Base-by-base conservation (phyloP, 2,888 invertebrate genomes). In the Eilema sororculum region DNA sequence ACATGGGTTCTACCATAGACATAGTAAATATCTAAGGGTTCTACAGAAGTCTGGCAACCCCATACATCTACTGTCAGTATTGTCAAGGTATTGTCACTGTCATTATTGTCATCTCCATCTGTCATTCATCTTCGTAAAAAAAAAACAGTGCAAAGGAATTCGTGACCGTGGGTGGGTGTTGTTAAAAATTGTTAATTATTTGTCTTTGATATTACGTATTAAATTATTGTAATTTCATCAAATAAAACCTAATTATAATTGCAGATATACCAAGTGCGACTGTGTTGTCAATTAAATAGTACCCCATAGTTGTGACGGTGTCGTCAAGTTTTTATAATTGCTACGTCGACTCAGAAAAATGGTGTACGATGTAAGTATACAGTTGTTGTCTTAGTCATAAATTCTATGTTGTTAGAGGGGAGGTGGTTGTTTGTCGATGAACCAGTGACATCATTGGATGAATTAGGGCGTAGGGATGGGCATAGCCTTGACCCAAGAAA, bases 281-380 rank as follows among this genome's bases (percentile, higher is more conserved):
- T 63, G 71, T 65, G 30, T 52, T n/a, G 22, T 22, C 22, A 56
- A 30, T 30, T 63, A 20, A 1, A 33, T 37, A 33, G 61, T 37
- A 25, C 5, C 9, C 24, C 37, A 9, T 41, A n/a, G 20, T 65
- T 52, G 64, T 56, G 52, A 52, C 30, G 22, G 22, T 64, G 13
- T 57, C 24, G 3, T 41, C 16, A 25, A 20, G 57, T 65, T 56
- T 72, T 65, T 68, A 70, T 59, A 67, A 63, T 52, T 67, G 70
- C 72, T 72, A 77, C 79, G 77, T 80, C 71, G 71, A 69, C 67
- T 61, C 65, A 65, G n/a, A 71, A 80, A 74, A 73, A 87, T 87
- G 88, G 83, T 86, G 76, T 84, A 82, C 77, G 85, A 86, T 76
- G 88, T 88, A 78, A 88, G 87, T 88, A 84, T 67, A 22, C 25